Evolutionary conservation across 2,113 vertebrate genomes (phyloP).

Genomic region (Macaca nemestrina): DNA sequence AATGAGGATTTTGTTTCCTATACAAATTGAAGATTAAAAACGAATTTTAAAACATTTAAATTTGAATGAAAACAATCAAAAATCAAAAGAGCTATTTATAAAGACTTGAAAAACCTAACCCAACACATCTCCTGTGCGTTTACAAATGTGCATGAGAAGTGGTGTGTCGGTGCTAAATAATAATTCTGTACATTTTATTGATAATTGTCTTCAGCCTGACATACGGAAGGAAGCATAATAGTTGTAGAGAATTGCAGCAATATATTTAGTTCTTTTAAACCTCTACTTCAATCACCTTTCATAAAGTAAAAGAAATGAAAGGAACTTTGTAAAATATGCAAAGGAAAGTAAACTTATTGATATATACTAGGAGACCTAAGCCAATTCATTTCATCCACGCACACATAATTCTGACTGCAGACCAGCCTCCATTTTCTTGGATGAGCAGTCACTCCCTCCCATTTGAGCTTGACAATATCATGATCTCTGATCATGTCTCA

Average conservation of each 20-base stretch:
- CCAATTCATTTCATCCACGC: slow-evolving; percentile 51
- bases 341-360: slow-evolving; percentile 67
- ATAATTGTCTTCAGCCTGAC: slow-evolving; percentile 64
- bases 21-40: slow-evolving; percentile 42
- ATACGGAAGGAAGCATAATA: slow-evolving; percentile 53
- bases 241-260: slow-evolving; percentile 60
- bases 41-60: slow-evolving; percentile 41
- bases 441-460: slow-evolving; percentile 11
- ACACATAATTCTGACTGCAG: slow-evolving; percentile 53
- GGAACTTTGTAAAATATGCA: slow-evolving; percentile 62
- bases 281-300: slow-evolving; percentile 66
- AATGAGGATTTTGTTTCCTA: not conserved
- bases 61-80: slow-evolving; percentile 61
- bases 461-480: slow-evolving; percentile 16
- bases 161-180: slow-evolving; percentile 8
- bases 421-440: slow-evolving; percentile 28
- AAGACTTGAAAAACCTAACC: slow-evolving; percentile 25
- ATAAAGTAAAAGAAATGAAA: slow-evolving; percentile 73
- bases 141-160: slow-evolving; percentile 9
- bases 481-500: slow-evolving; percentile 39
- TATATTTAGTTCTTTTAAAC: slow-evolving; percentile 67
- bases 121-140: not conserved
- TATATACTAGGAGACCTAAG: slow-evolving; percentile 56
- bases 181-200: slow-evolving; percentile 65
- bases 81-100: slow-evolving; percentile 40